Conservation (phyloP, 2,888 invertebrate species). For the Plagiodera versicolora region DNA sequence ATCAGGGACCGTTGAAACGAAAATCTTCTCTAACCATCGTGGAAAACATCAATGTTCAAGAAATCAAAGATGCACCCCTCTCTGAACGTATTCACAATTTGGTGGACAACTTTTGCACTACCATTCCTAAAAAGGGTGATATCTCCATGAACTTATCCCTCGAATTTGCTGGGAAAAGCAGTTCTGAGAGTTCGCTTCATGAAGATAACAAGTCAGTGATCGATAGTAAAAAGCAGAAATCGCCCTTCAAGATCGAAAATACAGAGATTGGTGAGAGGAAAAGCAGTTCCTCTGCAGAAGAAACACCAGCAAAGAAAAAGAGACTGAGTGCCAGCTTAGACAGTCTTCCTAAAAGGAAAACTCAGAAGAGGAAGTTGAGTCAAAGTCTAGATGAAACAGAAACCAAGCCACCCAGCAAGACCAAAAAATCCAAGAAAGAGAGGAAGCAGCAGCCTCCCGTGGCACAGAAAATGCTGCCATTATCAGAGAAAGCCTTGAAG, state of each 20-base stretch:
- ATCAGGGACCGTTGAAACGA: conserved; percentile 7
- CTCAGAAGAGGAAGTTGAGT: conserved; percentile 7
- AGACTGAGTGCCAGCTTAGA: conserved; percentile 14
- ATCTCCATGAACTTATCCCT: conserved; percentile 44
- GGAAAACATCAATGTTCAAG: conserved; percentile 44
- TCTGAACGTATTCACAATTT: conserved; percentile 41
- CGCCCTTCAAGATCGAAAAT: not conserved
- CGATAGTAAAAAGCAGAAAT: not conserved
- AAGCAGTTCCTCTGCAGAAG: not conserved
- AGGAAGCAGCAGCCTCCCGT: conserved; percentile 12
- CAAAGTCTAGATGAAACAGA: conserved; percentile 7
- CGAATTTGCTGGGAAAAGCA: conserved; percentile 28
- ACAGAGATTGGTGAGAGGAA: not conserved
- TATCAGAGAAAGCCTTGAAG: conserved; percentile 16
- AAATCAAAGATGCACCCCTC: conserved; percentile 40
- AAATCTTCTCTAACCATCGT: conserved; percentile 46
- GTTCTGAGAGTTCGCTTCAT: not conserved
- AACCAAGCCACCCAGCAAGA: conserved; percentile 16
- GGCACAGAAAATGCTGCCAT: not conserved
- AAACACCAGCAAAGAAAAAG: conserved; percentile 3
- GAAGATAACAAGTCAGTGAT: not conserved
- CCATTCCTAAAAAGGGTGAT: conserved; percentile 16
- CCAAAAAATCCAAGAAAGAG: conserved; percentile 7
- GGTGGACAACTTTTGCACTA: conserved; percentile 43
- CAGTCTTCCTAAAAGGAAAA: not conserved